Base-by-base conservation (phyloP, 2,113 vertebrate species). In the Seriola quinqueradiata region DNA sequence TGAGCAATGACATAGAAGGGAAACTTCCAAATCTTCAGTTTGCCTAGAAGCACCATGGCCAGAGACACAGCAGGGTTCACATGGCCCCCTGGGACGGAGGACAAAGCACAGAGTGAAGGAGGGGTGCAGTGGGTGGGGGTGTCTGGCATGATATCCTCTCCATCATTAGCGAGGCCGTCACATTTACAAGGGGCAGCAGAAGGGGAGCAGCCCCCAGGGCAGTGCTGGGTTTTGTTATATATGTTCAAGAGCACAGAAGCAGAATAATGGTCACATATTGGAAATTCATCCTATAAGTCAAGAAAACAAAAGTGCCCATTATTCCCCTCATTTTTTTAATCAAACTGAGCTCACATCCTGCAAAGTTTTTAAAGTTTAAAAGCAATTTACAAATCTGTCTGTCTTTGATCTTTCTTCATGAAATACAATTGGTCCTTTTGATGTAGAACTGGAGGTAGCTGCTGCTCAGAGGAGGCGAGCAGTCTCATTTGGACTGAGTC, bases 11-110 rank as follows among this genome's bases (percentile, higher is more conserved):
- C 93, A 54, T 99, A 99, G 90, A 98, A 90, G 11, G 97, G 97
- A 70, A 99, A 96, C 92, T 98, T 99, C 94, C 90, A 95, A 94
- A 97, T 97, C 90, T 96, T 96, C 94, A 98, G 94, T 91, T 96
- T 97, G 75, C 98, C 97, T 84, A 97, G 95, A 83, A 97, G 87
- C 69, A 97, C 97, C 97, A 99, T 96, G 59, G 97, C 97, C 83
- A 99, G 95, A 66, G 98, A 96, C 81, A 98, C 96, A 0, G 97
- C 98, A 42, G 97, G 98, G 92, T 99, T 99, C 90, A 98, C 92
- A 57, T 99, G 97, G 59, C 97, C 98, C 67, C 97, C 97, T 99
- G 93, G 88, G 86, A 83, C 5, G 40, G 28, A 81, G 40, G 70
- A 92, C 80, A 87, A 80, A 90, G 80, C 67, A 83, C 28, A 81